Percentiles rank a stretch among this genome's conserved stretches.
These are phyloP conservation scores for Rhea americana DNA, from an alignment of 2,113 vertebrate species.

Conservation along the genomic window DNA sequence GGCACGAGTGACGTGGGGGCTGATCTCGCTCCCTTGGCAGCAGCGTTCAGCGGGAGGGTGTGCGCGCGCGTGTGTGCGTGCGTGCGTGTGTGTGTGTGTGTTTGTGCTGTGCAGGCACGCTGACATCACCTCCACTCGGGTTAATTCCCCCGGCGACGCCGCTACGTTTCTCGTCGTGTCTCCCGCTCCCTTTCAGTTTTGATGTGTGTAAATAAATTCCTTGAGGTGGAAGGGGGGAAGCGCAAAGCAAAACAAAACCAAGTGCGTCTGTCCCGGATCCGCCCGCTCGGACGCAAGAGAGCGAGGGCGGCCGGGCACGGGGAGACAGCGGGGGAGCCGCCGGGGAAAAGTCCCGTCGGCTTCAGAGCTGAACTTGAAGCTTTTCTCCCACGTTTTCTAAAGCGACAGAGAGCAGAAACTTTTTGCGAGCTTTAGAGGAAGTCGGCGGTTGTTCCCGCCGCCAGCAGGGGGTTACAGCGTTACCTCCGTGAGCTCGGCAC, in stretches of 20 bases:
- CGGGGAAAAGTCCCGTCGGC: too few relatives aligned
- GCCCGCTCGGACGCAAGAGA: background rate
- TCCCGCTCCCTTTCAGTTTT: conserved; percentile 24
- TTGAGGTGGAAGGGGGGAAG: background rate
- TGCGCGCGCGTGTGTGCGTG: background rate
- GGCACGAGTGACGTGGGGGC: conserved; percentile 72
- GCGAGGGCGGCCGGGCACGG: background rate
- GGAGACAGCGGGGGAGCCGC: too few relatives aligned
- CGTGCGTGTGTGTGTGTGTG: background rate
- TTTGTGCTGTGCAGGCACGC: conserved; percentile 18
- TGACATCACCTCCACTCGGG: conserved; percentile 73
- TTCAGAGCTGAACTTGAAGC: background rate
- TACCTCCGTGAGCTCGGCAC: background rate
- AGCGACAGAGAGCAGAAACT: background rate
- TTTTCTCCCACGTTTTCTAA: background rate
- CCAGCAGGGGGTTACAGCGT: background rate
- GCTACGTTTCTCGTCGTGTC: conserved; percentile 19
- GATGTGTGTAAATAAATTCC: conserved; percentile 14
- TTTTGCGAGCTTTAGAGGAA: background rate
- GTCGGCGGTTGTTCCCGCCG: background rate
- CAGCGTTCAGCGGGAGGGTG: background rate
- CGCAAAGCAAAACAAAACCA: background rate
- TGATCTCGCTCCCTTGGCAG: conserved; percentile 43
- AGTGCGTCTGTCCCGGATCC: background rate
- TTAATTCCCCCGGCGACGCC: conserved; percentile 58